phyloP scores from a whole-genome alignment of 2,797 vertebrate genomes.

The Gymnothorax javanicus region DNA sequence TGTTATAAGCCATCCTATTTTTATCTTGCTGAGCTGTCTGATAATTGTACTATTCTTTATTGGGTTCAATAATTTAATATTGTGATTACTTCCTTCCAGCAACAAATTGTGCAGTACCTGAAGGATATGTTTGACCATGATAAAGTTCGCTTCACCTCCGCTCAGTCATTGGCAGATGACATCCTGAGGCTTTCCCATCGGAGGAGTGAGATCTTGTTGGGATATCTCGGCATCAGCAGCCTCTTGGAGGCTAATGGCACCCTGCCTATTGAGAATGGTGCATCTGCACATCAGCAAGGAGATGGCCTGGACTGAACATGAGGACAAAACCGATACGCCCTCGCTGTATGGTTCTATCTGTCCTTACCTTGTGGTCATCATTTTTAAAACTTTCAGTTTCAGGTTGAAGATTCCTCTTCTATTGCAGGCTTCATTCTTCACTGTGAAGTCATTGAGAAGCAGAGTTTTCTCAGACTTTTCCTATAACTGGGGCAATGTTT shows the following conservation, averaged over 20 bases:
- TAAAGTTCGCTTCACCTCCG: constrained; percentile 91
- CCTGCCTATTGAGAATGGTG: constrained; percentile 57
- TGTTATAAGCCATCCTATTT: not conserved
- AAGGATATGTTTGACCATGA: constrained; percentile 98
- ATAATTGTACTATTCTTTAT: not conserved
- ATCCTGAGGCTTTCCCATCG: constrained; percentile 91
- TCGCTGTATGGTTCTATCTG: constrained; percentile 12
- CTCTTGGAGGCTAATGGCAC: constrained; percentile 79
- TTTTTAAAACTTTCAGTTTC: constrained; percentile 18
- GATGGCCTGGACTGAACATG: constrained; percentile 8
- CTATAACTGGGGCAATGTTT: not conserved
- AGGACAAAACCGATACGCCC: constrained; percentile 7
- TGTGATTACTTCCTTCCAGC: constrained; percentile 66
- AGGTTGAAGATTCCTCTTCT: not conserved
- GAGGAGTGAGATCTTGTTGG: constrained; percentile 90
- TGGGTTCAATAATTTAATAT: not conserved
- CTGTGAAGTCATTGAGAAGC: constrained; percentile 6
- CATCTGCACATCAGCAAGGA: constrained; percentile 46
- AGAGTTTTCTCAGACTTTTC: not conserved
- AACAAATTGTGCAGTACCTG: constrained; percentile 96
- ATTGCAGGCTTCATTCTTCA: not conserved
- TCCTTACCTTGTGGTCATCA: constrained; percentile 10
- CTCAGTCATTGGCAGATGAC: constrained; percentile 86
- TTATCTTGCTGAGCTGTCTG: not conserved
- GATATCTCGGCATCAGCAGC: constrained; percentile 82